These are phyloP conservation scores for Nibea coibor DNA, from an alignment of 2,113 vertebrate genomes.

Conservation along the genomic window DNA sequence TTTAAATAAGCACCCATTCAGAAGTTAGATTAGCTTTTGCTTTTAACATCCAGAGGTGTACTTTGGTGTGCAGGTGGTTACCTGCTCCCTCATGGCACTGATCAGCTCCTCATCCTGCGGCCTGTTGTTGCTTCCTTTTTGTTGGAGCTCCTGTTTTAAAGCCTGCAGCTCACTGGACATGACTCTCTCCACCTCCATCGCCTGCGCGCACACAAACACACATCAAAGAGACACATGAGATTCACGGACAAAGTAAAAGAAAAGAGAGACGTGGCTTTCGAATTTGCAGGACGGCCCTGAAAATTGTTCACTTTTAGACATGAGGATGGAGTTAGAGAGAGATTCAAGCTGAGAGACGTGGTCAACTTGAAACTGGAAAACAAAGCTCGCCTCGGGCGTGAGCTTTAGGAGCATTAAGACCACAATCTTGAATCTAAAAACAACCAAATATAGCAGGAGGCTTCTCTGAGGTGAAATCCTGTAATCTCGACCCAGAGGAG, in stretches of 20 bases:
- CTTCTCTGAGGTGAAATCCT: slow-evolving; percentile 18
- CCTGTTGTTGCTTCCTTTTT: slow-evolving; percentile 62
- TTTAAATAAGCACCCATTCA: background rate
- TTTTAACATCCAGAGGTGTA: background rate
- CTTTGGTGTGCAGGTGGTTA: slow-evolving; percentile 30
- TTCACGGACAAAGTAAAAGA: background rate
- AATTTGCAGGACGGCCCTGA: background rate
- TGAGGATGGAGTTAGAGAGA: background rate
- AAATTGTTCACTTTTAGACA: background rate
- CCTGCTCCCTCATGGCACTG: slow-evolving; percentile 84
- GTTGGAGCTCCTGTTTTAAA: slow-evolving; percentile 78
- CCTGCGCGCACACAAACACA: slow-evolving; percentile 67
- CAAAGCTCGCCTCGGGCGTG: slow-evolving; percentile 21
- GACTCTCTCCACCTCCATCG: slow-evolving; percentile 78
- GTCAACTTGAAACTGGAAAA: slow-evolving; percentile 26
- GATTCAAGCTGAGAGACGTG: background rate
- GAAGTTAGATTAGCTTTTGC: background rate
- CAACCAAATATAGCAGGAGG: slow-evolving; percentile 14
- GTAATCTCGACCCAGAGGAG: slow-evolving; percentile 33
- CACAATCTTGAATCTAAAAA: slow-evolving; percentile 37
- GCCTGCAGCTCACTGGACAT: slow-evolving; percentile 80
- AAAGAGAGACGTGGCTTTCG: background rate
- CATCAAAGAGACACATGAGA: slow-evolving; percentile 20
- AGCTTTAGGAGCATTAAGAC: slow-evolving; percentile 22
- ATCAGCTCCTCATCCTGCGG: slow-evolving; percentile 82